Base-by-base conservation (phyloP, 2,113 vertebrate species). In the Cervus canadensis region DNA sequence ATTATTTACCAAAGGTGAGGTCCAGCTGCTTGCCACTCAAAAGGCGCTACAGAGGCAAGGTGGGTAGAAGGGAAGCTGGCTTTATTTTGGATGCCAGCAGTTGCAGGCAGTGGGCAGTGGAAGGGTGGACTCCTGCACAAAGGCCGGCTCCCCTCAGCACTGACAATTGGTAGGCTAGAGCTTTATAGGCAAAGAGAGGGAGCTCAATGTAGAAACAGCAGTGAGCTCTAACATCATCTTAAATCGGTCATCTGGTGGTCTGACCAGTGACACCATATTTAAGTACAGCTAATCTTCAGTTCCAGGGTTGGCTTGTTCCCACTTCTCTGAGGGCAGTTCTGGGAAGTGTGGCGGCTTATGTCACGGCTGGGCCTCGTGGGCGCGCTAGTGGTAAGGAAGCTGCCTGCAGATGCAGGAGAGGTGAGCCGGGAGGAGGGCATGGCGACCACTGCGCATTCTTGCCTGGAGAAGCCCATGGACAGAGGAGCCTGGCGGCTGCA, bases 301-400 rank as follows among this genome's bases (percentile, higher is more conserved):
- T 14, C 71, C 36, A 74, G 23, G 71, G 71, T 3, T 43, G 36
- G 6, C 14, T 25, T 14, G 12, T 14, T 43, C 11, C 36, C 71
- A 3, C 26, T 25, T 43, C 36, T 74, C 13, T 25, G n/a, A 1
- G 19, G 21, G 67, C 4, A 36, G 16, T 10, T 67, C 64, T 67
- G 19, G 64, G 64, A 36, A 67, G 9, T 6, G 19, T 40, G n/a
- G n/a, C n/a, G 19, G n/a, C 67, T 71, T 5, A 36, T 36, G 19
- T 36, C n/a, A 36, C 23, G 67, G 9, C 19, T 74, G 19, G 67
- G 36, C 19, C 40, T 74, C 10, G 21, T 25, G 36, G 67, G 67
- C 1, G 1, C 0, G 11, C 36, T 25, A 74, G 36, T 43, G 21
- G n/a, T 25, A 74, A 25, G 0, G n/a, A 71, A 74, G 36, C 71